phyloP scores from a whole-genome alignment of 2,797 vertebrate species.

The Sardinella longiceps region DNA sequence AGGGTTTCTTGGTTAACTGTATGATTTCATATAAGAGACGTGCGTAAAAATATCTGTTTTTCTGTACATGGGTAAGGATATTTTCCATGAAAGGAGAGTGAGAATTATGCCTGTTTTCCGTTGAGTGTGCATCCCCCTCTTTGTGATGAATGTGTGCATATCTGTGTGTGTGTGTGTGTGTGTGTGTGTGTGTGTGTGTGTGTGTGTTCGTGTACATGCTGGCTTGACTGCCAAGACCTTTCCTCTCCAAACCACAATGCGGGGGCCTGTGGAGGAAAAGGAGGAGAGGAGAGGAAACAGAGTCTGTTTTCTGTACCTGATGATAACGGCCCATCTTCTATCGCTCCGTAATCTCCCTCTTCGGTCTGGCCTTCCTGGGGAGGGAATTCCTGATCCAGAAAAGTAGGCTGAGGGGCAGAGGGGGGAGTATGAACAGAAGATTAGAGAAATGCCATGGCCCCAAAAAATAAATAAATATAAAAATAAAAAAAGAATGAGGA shows the following conservation, averaged over 20 bases:
- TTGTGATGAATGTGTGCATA: conserved; percentile 10
- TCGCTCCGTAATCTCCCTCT: conserved; percentile 65
- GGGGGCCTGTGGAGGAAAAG: not conserved
- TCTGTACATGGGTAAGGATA: not conserved
- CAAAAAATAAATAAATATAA: no score
- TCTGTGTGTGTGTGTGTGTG: not conserved
- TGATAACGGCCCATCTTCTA: conserved; percentile 74
- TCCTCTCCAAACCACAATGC: not conserved
- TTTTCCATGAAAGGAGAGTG: conserved; percentile 13
- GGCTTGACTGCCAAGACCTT: conserved; percentile 8
- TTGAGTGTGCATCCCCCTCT: not conserved
- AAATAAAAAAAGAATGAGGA: not conserved
- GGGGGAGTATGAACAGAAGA: not conserved
- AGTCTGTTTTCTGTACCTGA: conserved; percentile 66
- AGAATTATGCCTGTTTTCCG: not conserved
- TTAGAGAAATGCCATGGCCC: not conserved
- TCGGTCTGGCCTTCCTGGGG: conserved; percentile 71
- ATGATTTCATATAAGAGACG: not conserved
- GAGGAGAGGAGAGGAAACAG: conserved; percentile 25
- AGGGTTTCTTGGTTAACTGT: no score
- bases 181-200: not conserved
- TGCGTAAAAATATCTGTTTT: not conserved
- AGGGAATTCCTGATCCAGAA: conserved; percentile 65
- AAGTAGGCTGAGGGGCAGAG: conserved; percentile 31
- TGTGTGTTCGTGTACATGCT: not conserved